Evolutionary conservation across 2,113 vertebrate genomes (phyloP), one percentile per base, ranked within the genome.

Genomic region (Rhodinocichla rosea): DNA sequence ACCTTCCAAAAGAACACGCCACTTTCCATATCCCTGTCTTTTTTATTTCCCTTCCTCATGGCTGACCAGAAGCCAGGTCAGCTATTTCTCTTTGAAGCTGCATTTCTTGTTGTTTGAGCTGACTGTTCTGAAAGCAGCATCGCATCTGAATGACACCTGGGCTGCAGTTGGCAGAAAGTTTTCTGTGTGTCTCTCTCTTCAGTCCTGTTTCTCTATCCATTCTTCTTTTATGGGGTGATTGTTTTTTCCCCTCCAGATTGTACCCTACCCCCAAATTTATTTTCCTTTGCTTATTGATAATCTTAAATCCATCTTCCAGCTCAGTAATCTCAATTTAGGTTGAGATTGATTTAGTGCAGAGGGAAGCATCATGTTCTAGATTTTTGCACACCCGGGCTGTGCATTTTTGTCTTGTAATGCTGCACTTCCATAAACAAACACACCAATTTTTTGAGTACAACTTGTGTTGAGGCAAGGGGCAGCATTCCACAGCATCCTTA

Each of bases 61-160:
- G 67, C 78, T 88, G 81, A 81, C 74, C 59, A 49, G 89, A 81
- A 78, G 76, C 59, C 69, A 84, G 73, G 64, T 67, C 92, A 91
- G 37, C n/a, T 73, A 3, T 87, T 94, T 55, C 49, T 45, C 57
- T 83, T 55, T 37, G 69, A 64, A 87, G 68, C 73, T 57, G 68
- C n/a, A 3, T 89, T 82, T 92, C 75, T 87, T 52, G 45, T 65
- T 81, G 71, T 15, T 39, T 80, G 79, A 82, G 42, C 11, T n/a
- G 75, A 21, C 27, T 69, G 27, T 57, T 59, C 89, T 33, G 45
- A 69, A 94, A 77, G 80, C 76, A 89, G 71, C 47, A 33, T 42
- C 7, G 1, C 73, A 50, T 33, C 64, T 81, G 53, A 76, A 39
- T 15, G 11, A 33, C 37, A 55, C 27, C n/a, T 2, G 42, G 53